Conservation (phyloP, 2,888 invertebrate genomes). For the Chorisops tibialis region DNA sequence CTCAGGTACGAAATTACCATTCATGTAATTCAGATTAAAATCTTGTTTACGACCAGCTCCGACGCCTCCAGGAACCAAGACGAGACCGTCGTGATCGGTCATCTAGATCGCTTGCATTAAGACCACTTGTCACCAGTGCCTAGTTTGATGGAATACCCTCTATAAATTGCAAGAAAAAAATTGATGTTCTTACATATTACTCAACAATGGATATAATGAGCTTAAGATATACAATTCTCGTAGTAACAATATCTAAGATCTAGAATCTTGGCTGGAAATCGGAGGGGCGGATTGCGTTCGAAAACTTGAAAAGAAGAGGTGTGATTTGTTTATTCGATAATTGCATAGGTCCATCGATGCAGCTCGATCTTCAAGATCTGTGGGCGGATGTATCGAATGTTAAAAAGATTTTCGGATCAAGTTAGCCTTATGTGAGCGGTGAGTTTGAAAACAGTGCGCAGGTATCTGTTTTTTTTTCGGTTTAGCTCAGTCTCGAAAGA, state of each 20-base stretch:
- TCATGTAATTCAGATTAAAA: conserved; percentile 1
- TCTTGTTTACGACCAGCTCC: background rate
- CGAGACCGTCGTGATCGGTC: background rate
- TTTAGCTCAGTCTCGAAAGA: background rate
- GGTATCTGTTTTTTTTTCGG: background rate
- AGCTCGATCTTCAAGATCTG: conserved; percentile 11
- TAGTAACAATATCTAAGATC: background rate
- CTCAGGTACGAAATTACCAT: background rate
- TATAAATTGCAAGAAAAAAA: background rate
- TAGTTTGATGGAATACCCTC: background rate
- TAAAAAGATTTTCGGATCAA: conserved; percentile 2
- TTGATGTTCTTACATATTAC: background rate
- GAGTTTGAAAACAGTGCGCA: no score
- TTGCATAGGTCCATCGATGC: background rate
- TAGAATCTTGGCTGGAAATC: background rate
- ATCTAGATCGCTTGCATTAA: background rate
- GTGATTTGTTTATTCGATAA: conserved; percentile 23
- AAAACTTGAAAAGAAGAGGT: conserved; percentile 1
- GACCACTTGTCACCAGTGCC: conserved; percentile 4
- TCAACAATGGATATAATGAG: conserved; percentile 21
- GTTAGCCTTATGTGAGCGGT: no score
- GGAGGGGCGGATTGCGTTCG: background rate
- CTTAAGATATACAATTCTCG: conserved; percentile 3
- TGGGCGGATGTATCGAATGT: background rate
- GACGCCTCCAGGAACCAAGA: background rate